phyloP scores from a whole-genome alignment of 53 echinoderm and acorn worm genomes.

The Glandiceps talaboti region DNA sequence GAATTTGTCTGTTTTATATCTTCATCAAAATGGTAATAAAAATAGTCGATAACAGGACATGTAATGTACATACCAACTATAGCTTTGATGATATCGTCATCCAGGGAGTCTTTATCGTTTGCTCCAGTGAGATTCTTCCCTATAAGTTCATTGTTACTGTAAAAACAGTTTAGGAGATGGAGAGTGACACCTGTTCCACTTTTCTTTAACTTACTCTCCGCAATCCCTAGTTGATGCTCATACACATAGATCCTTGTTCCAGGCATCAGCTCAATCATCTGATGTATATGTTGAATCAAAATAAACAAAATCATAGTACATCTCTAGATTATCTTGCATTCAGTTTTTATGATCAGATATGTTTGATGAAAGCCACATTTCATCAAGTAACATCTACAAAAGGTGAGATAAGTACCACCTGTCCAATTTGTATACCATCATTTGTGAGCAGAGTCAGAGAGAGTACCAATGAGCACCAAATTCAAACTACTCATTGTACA shows the following conservation, averaged over 20 bases:
- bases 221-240: not conserved
- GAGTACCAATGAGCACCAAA: too few species aligned
- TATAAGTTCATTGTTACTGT: not conserved
- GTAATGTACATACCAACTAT: not conserved
- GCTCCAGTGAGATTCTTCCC: not conserved
- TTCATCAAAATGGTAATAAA: not conserved
- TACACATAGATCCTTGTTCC: not conserved
- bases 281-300: too few species aligned
- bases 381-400: too few species aligned
- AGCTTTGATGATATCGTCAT: not conserved
- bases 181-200: not conserved
- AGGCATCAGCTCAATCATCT: not conserved
- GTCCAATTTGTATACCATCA: too few species aligned
- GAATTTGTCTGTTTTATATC: not conserved
- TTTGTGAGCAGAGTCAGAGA: too few species aligned
- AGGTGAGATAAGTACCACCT: too few species aligned
- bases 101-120: not conserved
- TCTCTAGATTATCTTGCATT: too few species aligned
- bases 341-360: too few species aligned
- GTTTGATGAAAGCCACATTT: too few species aligned
- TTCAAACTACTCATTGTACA: too few species aligned
- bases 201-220: not conserved
- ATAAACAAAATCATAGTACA: too few species aligned
- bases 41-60: too few species aligned
- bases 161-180: not conserved